Base-by-base conservation (phyloP, 2,888 invertebrate genomes). In the Lasioglossum oenotherae region DNA sequence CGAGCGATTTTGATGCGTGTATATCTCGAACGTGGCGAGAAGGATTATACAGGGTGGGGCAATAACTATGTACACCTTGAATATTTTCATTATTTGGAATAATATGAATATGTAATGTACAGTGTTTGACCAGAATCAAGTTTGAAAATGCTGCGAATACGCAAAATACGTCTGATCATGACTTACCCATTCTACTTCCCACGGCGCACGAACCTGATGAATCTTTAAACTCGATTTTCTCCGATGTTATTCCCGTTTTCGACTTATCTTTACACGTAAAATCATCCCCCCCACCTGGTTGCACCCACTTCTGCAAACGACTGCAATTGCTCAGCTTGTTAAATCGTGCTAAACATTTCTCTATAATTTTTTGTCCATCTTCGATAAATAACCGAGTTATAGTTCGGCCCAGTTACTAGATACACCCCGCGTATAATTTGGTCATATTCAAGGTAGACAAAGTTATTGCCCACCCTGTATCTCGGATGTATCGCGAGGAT, bases 391-490 rank as follows among this genome's bases (percentile, higher is more conserved):
- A 57, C 57, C n/a, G 1, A 57, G n/a, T 57, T 12, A n/a, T 4
- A n/a, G 10, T 57, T 57, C n/a, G 53, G 6, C 53, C 23, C 3
- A 10, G 53, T n/a, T 57, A n/a, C 1, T 12, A n/a, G n/a, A 57
- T n/a, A 57, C 12, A 57, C n/a, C 4, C 1, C 4, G 12, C 12
- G n/a, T 12, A n/a, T 12, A 0, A n/a, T n/a, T 57, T 57, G 10
- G n/a, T 4, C 57, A 1, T 12, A 4, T n/a, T 57, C 57, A 57
- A 57, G 4, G 57, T n/a, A 12, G 57, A 53, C 12, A 57, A 12
- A 57, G 57, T n/a, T 27, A 57, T 57, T n/a, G n/a, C 57, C 57
- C n/a, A n/a, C n/a, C 57, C n/a, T n/a, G 57, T n/a, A 57, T 57
- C 57, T n/a, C 57, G 12, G 57, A 8, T 4, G 57, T n/a, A 57